Evolutionary conservation across 2,113 vertebrate species (phyloP), one percentile per base, ranked within the genome.

Genomic region (Gnathonemus echidnorhynchus): DNA sequence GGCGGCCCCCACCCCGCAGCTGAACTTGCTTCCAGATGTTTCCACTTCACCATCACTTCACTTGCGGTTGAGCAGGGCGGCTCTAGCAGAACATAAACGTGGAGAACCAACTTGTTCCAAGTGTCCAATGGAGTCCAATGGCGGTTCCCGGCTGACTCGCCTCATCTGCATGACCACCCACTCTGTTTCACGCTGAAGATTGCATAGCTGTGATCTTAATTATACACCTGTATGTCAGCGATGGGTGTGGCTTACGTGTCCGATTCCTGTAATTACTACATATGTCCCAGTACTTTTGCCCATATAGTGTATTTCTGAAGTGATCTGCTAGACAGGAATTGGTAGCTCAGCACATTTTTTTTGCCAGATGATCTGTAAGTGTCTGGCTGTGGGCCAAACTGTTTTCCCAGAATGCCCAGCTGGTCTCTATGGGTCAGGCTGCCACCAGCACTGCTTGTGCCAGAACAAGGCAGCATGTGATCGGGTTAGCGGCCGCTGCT

Each of bases 381-480:
- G 11, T 52, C 58, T 42, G 10, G 56, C 24, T 70, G 19, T n/a
- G 31, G 58, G 86, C 53, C 88, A 13, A 86, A 5, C 91, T 85
- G 3, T 70, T 53, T 86, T 62, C 84, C 0, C 95, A 99, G 98
- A 92, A 46, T 99, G 98, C 92, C 95, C 95, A 0, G 15, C 0
- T 0, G 98, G 97, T 42, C 92, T 92, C 90, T 90, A 92, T 0
- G 95, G 94, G 19, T 88, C 42, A 0, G 88, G 86, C 91, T 96
- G 95, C 1, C 74, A 92, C 0, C 93, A 95, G 90, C 90, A 1
- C 49, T 96, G 95, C 8, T 0, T 92, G 9, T 96, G 95, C 91
- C 92, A 88, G 0, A 90, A 93, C 83, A 89, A 86, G 31, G 92
- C 91, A 0, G 83, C 15, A 0, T 95, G 95, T 49, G 91, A 95